Percentiles rank a stretch among this genome's conserved stretches.
Evolutionary conservation across 1,140 invertebrate species (phyloP).

Genomic region (Catajapyx aquilonaris): DNA sequence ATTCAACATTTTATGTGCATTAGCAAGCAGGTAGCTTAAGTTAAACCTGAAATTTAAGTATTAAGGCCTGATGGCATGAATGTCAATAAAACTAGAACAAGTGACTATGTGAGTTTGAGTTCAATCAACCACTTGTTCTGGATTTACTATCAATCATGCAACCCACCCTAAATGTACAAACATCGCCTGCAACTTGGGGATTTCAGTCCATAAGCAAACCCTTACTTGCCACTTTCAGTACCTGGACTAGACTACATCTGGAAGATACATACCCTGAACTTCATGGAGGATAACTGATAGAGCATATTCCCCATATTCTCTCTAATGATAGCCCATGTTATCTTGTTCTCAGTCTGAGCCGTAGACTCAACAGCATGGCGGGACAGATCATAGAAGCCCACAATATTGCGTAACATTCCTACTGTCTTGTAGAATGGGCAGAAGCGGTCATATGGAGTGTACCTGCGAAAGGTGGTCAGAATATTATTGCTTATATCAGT

Average conservation of each 20-base stretch:
- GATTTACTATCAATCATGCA: too few relatives aligned
- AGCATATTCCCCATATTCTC: slow-evolving; percentile 91
- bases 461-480: slow-evolving; percentile 32
- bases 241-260: not conserved
- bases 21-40: not conserved
- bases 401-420: slow-evolving; percentile 97
- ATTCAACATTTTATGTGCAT: not conserved
- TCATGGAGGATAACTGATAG: slow-evolving; percentile 97
- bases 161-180: too few relatives aligned
- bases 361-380: slow-evolving; percentile 93
- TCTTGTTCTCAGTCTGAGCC: slow-evolving; percentile 96
- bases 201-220: too few relatives aligned
- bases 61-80: too few relatives aligned
- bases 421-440: slow-evolving; percentile 99
- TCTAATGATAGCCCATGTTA: slow-evolving; percentile 93
- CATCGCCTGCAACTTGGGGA: too few relatives aligned
- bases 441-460: slow-evolving; percentile 90
- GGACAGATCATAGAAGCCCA: slow-evolving; percentile 94
- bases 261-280: slow-evolving; percentile 69
- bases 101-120: too few relatives aligned
- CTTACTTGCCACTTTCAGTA: too few relatives aligned
- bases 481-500: too few relatives aligned
- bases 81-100: not conserved
- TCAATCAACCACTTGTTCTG: too few relatives aligned
- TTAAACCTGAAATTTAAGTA: not conserved